A percentile compares a stretch with the other conserved stretches of the same genome.
Evolutionary conservation across 2,113 vertebrate species (phyloP).

Genomic region (Ophiodon elongatus): DNA sequence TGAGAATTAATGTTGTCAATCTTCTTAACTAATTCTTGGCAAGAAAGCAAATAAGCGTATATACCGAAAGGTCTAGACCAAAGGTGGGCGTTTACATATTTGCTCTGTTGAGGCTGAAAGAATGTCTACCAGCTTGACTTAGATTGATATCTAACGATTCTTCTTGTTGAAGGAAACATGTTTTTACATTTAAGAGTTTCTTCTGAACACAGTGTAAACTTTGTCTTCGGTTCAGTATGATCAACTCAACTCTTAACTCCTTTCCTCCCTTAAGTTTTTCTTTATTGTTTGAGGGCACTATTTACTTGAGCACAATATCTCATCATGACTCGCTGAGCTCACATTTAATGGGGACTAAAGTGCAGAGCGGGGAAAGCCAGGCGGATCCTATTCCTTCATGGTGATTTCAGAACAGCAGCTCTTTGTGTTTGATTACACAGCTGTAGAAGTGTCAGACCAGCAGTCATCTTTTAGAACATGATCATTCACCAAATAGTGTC

Average conservation of each 20-base stretch:
- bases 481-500: not conserved
- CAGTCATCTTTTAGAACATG: not conserved
- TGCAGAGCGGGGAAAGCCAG: constrained; percentile 5
- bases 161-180: not conserved
- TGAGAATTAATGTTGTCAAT: not conserved
- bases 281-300: not conserved
- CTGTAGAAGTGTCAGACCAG: not conserved
- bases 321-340: not conserved
- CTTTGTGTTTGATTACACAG: constrained; percentile 2
- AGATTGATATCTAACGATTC: not conserved
- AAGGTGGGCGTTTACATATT: not conserved
- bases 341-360: constrained; percentile 5
- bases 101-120: not conserved
- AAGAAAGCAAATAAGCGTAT: not conserved
- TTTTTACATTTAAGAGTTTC: not conserved
- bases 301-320: not conserved
- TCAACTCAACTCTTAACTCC: not conserved
- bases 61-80: not conserved
- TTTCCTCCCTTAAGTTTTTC: not conserved
- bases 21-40: not conserved
- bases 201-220: not conserved
- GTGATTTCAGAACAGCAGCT: constrained; percentile 23
- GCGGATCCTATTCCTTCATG: constrained; percentile 7
- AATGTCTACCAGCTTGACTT: not conserved
- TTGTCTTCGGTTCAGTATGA: not conserved